Evolutionary conservation across 2,888 invertebrate genomes (phyloP), one percentile per base, ranked within the genome.

Genomic region (Drosophila fungiperda): DNA sequence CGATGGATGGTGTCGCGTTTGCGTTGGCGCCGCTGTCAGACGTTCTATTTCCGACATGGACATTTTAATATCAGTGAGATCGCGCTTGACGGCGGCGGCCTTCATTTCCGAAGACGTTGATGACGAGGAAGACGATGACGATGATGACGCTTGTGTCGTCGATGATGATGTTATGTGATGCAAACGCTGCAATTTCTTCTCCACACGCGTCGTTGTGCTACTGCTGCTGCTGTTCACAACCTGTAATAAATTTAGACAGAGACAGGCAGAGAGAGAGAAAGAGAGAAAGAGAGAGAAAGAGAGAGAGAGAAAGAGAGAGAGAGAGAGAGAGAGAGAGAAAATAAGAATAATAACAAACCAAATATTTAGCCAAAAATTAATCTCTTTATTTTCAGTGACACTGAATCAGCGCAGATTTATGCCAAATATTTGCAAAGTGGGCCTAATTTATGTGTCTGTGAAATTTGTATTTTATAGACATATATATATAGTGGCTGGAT

Each of bases 41-140:
- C 92, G 90, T 61, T 92, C 91, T 81, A 97, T 97, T 94, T 97
- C 97, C 74, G 96, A 96, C 93, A 97, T 96, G 91, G 97, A 96
- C 92, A 96, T 96, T 93, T 97, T 96, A 62, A 93, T 92, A 79
- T 93, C 93, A 76, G 82, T 92, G 78, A 97, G 94, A 93, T 97
- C 96, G 76, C 96, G 96, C 94, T 97, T 97, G 94, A 97, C 95
- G 70, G 96, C 96, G 91, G 96, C 96, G 78, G 97, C 96, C 94
- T 97, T 97, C 94, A 96, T 95, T 94, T 97, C 97, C 89, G 96
- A 95, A 76, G 95, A 94, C 48, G 93, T 92, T 38, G 92, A 86
- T 55, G 89, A 89, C 68, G 92, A 91, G 64, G 94, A 94, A 53
- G 94, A 94, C 78, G 92, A 91, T 52, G 94, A 94, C 40, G 94